Evolutionary conservation across 1,140 invertebrate genomes (phyloP).

Genomic region (Bursaphelenchus mucronatus): DNA sequence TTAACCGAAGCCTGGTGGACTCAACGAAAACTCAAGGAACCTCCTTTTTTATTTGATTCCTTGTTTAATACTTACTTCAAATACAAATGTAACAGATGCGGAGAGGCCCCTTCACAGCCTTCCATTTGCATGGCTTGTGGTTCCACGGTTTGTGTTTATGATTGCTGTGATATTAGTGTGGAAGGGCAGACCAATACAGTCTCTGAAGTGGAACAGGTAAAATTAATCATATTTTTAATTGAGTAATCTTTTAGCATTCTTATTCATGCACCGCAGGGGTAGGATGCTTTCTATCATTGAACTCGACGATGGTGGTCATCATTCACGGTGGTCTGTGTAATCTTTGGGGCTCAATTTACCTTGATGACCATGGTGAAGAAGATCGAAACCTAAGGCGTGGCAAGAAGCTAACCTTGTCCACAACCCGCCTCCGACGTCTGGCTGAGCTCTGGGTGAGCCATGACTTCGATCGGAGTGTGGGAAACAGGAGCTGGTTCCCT

Average conservation of each 20-base stretch:
- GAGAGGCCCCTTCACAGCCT: constrained; percentile 80
- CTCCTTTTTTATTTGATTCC: neutral
- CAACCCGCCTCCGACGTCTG: constrained; percentile 2
- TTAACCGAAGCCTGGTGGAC: neutral
- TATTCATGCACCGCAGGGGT: constrained; percentile 8
- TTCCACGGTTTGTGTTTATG: constrained; percentile 78
- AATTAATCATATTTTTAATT: neutral
- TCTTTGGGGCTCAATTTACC: constrained; percentile 20
- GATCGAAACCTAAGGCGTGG: constrained; percentile 26
- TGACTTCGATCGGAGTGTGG: constrained; percentile 11
- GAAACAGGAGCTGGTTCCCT: neutral
- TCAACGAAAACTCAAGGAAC: neutral
- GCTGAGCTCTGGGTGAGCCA: constrained; percentile 6
- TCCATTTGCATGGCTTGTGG: constrained; percentile 88
- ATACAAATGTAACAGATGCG: constrained; percentile 77
- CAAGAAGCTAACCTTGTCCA: constrained; percentile 1
- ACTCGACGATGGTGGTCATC: constrained; percentile 21
- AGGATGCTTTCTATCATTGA: constrained; percentile 3
- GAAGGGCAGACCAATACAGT: neutral
- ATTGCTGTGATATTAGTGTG: neutral
- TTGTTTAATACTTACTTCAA: constrained; percentile 71
- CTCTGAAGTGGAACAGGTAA: constrained; percentile 11
- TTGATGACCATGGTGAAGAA: constrained; percentile 25
- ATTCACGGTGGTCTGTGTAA: constrained; percentile 5
- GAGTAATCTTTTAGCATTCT: constrained; percentile 7